Evolutionary conservation across 2,888 invertebrate genomes (phyloP).

Genomic region (Helobdella robusta): DNA sequence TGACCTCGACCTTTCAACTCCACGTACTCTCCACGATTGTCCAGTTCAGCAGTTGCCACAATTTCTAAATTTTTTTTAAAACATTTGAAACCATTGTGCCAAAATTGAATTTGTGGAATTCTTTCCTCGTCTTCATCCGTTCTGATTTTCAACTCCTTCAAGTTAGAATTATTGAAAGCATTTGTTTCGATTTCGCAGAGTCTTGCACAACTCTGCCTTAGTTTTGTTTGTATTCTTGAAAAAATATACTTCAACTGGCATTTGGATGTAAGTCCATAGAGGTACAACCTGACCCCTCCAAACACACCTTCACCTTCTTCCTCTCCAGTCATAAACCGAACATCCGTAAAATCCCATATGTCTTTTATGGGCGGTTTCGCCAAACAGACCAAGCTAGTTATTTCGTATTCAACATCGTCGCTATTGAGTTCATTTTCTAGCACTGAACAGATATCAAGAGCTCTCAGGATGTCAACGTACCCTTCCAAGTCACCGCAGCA

Average conservation of each 20-base stretch:
- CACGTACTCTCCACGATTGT: slow-evolving; percentile 49
- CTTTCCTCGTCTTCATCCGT: slow-evolving; percentile 44
- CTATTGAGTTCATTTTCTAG: slow-evolving; percentile 1
- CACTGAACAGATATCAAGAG: not conserved
- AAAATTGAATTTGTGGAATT: slow-evolving; percentile 63
- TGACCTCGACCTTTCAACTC: slow-evolving; percentile 63
- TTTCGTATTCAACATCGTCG: slow-evolving; percentile 11
- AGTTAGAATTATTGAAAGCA: not conserved
- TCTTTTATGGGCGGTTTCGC: slow-evolving; percentile 51
- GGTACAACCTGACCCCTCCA: slow-evolving; percentile 57
- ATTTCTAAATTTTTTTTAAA: slow-evolving; percentile 62
- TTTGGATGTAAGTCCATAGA: slow-evolving; percentile 41
- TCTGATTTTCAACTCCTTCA: not conserved
- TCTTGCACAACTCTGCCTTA: slow-evolving; percentile 52
- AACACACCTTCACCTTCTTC: slow-evolving; percentile 52
- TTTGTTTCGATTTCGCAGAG: too few relatives aligned
- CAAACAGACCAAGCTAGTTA: slow-evolving; percentile 5
- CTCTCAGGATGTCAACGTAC: not conserved
- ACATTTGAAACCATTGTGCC: slow-evolving; percentile 64
- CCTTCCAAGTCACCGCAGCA: slow-evolving; percentile 6
- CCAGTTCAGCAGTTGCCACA: slow-evolving; percentile 55
- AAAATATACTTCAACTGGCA: slow-evolving; percentile 61
- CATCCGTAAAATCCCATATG: slow-evolving; percentile 57
- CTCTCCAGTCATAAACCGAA: slow-evolving; percentile 27
- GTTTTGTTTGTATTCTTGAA: slow-evolving; percentile 60